These are phyloP conservation scores for Mycalesis mineus DNA, from an alignment of 2,888 invertebrate species.

Conservation along the genomic window DNA sequence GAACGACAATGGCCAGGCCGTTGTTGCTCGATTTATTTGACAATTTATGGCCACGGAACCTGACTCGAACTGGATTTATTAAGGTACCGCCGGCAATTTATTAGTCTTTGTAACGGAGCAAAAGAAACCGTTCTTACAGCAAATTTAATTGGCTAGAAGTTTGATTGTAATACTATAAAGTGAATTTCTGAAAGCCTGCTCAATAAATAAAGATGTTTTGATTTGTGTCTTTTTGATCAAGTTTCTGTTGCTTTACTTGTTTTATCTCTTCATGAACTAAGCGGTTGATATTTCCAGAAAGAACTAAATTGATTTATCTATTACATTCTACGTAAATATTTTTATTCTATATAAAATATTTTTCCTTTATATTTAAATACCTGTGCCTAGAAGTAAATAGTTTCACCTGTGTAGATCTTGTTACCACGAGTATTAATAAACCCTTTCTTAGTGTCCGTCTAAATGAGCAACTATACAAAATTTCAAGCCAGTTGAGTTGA, in stretches of 20 bases:
- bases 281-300: too few species aligned
- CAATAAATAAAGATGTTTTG: neutral
- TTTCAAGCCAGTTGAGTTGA: too few species aligned
- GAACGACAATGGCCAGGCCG: conserved; percentile 27
- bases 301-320: too few species aligned
- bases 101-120: conserved; percentile 36
- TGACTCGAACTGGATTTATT: conserved; percentile 69
- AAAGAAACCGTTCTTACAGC: conserved; percentile 29
- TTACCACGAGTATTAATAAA: too few species aligned
- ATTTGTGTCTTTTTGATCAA: neutral
- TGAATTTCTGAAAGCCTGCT: neutral
- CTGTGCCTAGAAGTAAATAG: too few species aligned
- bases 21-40: conserved; percentile 65
- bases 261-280: too few species aligned
- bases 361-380: too few species aligned
- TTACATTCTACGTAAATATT: too few species aligned
- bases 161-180: neutral
- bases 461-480: too few species aligned
- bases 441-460: too few species aligned
- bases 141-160: conserved; percentile 25
- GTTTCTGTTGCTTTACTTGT: neutral
- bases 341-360: too few species aligned
- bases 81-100: conserved; percentile 65
- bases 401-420: too few species aligned
- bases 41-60: conserved; percentile 68